A percentile compares a stretch with the other conserved stretches of the same genome.
phyloP scores from a whole-genome alignment of 2,888 invertebrate genomes.

The Zonitis immaculata region DNA sequence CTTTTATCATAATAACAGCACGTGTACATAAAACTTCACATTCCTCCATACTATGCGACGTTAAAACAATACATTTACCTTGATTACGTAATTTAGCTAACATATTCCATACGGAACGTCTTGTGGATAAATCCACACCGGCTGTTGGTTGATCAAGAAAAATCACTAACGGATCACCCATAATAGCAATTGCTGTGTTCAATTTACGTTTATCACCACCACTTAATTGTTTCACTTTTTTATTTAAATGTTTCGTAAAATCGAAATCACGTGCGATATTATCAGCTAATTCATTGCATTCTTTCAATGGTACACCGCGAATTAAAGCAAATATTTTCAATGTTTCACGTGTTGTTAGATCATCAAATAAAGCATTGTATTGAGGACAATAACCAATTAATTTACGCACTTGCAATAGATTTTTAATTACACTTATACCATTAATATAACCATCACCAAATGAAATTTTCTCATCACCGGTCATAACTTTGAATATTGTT shows the following conservation, averaged over 20 bases:
- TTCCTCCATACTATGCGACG: slow-evolving; percentile 85
- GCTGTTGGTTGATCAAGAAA: slow-evolving; percentile 55
- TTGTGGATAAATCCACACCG: slow-evolving; percentile 77
- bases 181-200: slow-evolving; percentile 53
- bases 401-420: slow-evolving; percentile 57
- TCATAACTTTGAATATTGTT: slow-evolving; percentile 85
- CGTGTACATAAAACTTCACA: slow-evolving; percentile 80
- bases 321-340: slow-evolving; percentile 52
- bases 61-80: slow-evolving; percentile 73
- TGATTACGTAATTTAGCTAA: slow-evolving; percentile 63
- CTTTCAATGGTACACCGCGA: slow-evolving; percentile 45
- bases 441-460: slow-evolving; percentile 65
- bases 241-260: slow-evolving; percentile 47
- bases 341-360: slow-evolving; percentile 54
- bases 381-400: slow-evolving; percentile 56
- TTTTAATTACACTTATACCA: slow-evolving; percentile 44
- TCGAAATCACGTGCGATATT: slow-evolving; percentile 48
- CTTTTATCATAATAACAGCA: slow-evolving; percentile 80
- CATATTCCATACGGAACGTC: slow-evolving; percentile 75
- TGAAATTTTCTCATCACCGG: slow-evolving; percentile 71
- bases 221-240: slow-evolving; percentile 48
- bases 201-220: slow-evolving; percentile 57
- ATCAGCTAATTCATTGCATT: slow-evolving; percentile 38
- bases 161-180: slow-evolving; percentile 54
- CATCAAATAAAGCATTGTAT: slow-evolving; percentile 54